A percentile compares a stretch with the other conserved stretches of the same genome.
phyloP scores from a whole-genome alignment of 2,113 vertebrate genomes.

The Pycnonotus jocosus region DNA sequence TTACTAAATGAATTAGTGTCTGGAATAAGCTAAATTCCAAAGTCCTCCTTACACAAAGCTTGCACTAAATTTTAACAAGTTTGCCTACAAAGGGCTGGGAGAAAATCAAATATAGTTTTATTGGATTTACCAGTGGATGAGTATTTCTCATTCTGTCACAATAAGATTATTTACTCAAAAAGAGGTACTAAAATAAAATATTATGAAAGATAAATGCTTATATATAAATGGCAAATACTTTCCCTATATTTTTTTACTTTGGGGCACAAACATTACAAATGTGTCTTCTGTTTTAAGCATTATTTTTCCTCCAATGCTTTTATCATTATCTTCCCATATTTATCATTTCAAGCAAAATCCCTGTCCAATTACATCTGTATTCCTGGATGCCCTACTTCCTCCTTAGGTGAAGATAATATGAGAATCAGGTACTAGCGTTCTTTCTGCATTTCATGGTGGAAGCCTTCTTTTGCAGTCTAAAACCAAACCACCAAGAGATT shows the following conservation, averaged over 20 bases:
- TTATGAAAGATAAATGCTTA: constrained; percentile 10
- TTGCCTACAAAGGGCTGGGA: not conserved
- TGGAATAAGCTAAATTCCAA: not conserved
- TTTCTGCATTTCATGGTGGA: not conserved
- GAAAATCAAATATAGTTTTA: constrained; percentile 6
- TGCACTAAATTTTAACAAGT: not conserved
- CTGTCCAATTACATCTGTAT: not conserved
- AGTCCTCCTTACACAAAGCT: not conserved
- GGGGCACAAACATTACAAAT: not conserved
- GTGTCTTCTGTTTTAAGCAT: not conserved
- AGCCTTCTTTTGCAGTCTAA: not conserved
- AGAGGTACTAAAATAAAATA: constrained; percentile 16
- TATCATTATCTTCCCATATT: not conserved
- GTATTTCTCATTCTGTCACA: constrained; percentile 48
- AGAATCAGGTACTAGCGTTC: not conserved
- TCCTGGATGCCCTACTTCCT: not conserved
- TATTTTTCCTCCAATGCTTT: not conserved
- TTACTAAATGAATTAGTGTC: not conserved
- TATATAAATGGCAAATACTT: constrained; percentile 6
- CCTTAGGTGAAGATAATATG: not conserved
- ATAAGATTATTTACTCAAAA: constrained; percentile 10
- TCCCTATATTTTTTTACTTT: not conserved
- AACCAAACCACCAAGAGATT: not conserved
- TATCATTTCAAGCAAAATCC: not conserved
- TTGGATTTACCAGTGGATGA: constrained; percentile 30